Evolutionary conservation across 2,888 invertebrate genomes (phyloP).

Genomic region (Apamea epomidion): DNA sequence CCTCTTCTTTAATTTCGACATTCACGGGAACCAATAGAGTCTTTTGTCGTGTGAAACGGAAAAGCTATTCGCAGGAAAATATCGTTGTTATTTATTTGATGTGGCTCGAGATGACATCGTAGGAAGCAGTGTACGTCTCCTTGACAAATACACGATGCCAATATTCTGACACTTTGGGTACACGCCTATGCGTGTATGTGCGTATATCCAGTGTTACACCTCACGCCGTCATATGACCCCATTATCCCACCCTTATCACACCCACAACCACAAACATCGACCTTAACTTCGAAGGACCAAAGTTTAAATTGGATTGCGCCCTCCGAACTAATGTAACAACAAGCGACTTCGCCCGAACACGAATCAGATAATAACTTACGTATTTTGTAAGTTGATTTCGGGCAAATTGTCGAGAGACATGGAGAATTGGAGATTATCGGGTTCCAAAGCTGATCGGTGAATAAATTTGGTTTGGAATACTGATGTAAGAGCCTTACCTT

Average conservation of each 20-base stretch:
- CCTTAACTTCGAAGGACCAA: constrained; percentile 72
- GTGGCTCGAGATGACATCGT: neutral
- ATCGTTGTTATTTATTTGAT: neutral
- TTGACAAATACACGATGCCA: constrained; percentile 79
- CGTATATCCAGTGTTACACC: constrained; percentile 80
- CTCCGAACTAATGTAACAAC: constrained; percentile 75
- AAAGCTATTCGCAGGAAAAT: neutral
- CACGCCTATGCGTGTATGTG: constrained; percentile 80
- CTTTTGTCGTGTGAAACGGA: neutral
- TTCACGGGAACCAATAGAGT: neutral
- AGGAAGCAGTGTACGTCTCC: constrained; percentile 70
- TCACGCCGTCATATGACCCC: constrained; percentile 84
- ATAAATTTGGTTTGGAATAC: constrained; percentile 74
- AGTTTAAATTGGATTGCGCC: constrained; percentile 71
- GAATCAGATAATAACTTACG: constrained; percentile 83
- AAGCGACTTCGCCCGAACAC: constrained; percentile 77
- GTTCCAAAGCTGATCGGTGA: constrained; percentile 73
- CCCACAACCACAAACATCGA: constrained; percentile 72
- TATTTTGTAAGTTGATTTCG: constrained; percentile 81
- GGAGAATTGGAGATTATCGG: constrained; percentile 78
- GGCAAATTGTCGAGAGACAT: constrained; percentile 74
- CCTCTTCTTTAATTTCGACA: neutral
- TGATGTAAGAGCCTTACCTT: constrained; percentile 67
- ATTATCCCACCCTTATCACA: constrained; percentile 82
- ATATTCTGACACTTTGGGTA: constrained; percentile 83